Evolutionary conservation across 2,113 vertebrate species (phyloP), one percentile per base, ranked within the genome.

Genomic region (Puffinus mauretanicus): DNA sequence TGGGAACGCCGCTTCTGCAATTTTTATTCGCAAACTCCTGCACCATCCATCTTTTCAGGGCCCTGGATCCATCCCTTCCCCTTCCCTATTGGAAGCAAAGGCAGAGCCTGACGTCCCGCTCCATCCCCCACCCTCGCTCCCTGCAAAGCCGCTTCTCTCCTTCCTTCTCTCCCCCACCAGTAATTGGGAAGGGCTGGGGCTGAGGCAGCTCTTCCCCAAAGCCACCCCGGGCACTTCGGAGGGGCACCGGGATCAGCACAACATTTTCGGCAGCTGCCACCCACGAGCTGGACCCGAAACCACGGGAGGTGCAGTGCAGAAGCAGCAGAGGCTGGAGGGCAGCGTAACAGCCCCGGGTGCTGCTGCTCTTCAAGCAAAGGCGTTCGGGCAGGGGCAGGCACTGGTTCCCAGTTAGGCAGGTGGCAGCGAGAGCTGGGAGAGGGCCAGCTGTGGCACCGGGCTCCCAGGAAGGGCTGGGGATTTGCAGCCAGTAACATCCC

Each of bases 371-470:
- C 81, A 64, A 44, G 65, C 20, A 36, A 51, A 81, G 65, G 14
- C 52, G 0, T 24, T 34, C 40, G 62, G 69, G 61, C 66, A 29
- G 32, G 15, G 66, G 16, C 57, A 27, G 58, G 49, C n/a, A 11
- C 21, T 16, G 24, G 49, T 29, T 66, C 32, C 82, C 66, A 17
- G 58, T 52, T 30, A 0, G 5, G 8, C 16, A 20, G 51, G 42
- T 16, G 14, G 29, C 75, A 80, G 52, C 0, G 0, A 30, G 30
- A 52, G 25, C 27, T 21, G 66, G 66, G 22, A 14, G 2, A 24
- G 65, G 58, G 38, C 11, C 5, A 6, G 25, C 15, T 0, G 1
- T 2, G 1, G 66, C 49, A 65, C 49, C 42, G 2, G 3, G 30
- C 32, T 16, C 52, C 21, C 4, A 3, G 54, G 38, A 61, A 61